phyloP scores from a whole-genome alignment of 2,797 vertebrate genomes.

The Acrossocheilus fasciatus region DNA sequence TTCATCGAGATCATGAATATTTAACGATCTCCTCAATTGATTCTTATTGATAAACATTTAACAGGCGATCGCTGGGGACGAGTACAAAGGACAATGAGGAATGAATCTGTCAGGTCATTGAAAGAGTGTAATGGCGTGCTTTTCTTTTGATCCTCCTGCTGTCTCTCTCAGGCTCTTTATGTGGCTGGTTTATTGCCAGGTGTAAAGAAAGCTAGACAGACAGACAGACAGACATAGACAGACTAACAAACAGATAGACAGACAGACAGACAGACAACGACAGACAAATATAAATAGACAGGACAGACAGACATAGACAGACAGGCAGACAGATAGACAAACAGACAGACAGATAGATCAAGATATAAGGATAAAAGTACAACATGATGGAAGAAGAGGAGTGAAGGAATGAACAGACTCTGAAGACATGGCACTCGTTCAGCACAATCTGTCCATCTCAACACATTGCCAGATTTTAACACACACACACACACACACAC shows the following conservation, averaged over 20 bases:
- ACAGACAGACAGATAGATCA: not conserved
- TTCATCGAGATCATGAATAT: conserved; percentile 19
- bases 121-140: conserved; percentile 8
- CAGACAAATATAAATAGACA: not conserved
- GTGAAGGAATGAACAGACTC: conserved; percentile 44
- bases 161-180: not conserved
- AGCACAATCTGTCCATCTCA: conserved; percentile 61
- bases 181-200: not conserved
- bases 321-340: not conserved
- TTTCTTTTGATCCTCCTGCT: not conserved
- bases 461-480: conserved; percentile 55
- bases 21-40: conserved; percentile 3
- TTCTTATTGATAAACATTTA: conserved; percentile 38
- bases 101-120: not conserved
- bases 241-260: not conserved
- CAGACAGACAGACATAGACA: not conserved
- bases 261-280: not conserved
- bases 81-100: conserved; percentile 33
- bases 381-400: conserved; percentile 14
- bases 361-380: not conserved
- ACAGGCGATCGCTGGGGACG: conserved; percentile 4
- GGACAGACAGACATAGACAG: not conserved
- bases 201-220: not conserved
- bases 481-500: conserved; percentile 22
- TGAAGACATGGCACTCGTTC: conserved; percentile 59